Evolutionary conservation across 1,140 invertebrate species (phyloP).

Genomic region (Bombus sylvicola): DNA sequence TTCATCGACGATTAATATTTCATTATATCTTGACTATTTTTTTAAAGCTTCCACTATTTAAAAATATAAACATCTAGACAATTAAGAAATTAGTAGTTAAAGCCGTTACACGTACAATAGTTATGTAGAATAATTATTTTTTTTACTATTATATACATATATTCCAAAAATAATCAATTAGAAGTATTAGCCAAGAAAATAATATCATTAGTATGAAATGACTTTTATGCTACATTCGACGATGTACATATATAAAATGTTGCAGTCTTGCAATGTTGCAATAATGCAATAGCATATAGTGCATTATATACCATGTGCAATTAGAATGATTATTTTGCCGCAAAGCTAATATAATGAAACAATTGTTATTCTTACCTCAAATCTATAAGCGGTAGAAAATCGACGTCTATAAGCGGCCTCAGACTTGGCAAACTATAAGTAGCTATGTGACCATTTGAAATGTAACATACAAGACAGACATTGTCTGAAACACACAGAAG

Average conservation of each 20-base stretch:
- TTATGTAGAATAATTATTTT: neutral
- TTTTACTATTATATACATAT: neutral
- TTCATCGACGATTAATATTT: neutral
- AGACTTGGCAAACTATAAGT: conserved; percentile 97
- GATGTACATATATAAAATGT: conserved; percentile 26
- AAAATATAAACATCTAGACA: neutral
- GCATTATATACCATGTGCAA: conserved; percentile 60
- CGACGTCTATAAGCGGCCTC: conserved; percentile 94
- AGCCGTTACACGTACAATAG: neutral
- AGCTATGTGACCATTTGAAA: conserved; percentile 95
- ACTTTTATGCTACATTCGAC: conserved; percentile 18
- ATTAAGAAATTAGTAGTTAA: neutral
- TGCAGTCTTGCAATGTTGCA: conserved; percentile 44
- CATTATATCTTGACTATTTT: neutral
- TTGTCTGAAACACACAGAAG: conserved; percentile 89
- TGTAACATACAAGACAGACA: conserved; percentile 95
- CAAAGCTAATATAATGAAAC: conserved; percentile 39
- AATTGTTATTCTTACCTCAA: conserved; percentile 89
- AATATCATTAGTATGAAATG: neutral
- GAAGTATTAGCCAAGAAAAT: neutral
- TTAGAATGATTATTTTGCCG: conserved; percentile 49
- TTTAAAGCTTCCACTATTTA: neutral
- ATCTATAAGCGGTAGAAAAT: conserved; percentile 96
- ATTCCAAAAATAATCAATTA: neutral
- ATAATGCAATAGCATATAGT: conserved; percentile 57